A percentile compares a stretch with the other conserved stretches of the same genome.
phyloP scores from a whole-genome alignment of 1,140 invertebrate species.

The Macrocentrus cingulum region DNA sequence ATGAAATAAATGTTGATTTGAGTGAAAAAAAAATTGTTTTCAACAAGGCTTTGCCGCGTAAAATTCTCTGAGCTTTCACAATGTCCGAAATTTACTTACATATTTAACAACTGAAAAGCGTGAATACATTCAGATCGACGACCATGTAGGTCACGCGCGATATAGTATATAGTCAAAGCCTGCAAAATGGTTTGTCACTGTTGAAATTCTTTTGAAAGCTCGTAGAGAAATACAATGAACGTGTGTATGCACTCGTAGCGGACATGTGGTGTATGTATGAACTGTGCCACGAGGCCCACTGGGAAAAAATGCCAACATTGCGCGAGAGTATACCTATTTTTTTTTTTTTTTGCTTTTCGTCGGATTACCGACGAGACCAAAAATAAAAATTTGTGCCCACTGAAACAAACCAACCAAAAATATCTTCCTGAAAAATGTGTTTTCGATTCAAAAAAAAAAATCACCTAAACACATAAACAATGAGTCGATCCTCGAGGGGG shows the following conservation, averaged over 20 bases:
- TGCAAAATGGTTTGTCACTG: constrained; percentile 23
- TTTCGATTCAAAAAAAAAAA: background rate
- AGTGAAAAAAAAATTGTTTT: too few relatives aligned
- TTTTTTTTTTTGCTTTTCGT: background rate
- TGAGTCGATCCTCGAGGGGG: background rate
- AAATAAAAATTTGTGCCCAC: constrained; percentile 1
- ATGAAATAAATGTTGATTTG: too few relatives aligned
- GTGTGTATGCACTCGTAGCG: background rate
- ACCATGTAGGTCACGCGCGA: constrained; percentile 19
- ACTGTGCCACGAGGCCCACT: background rate
- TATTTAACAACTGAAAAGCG: constrained; percentile 5
- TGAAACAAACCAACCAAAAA: constrained; percentile 1
- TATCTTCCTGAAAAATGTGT: constrained; percentile 1
- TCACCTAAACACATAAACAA: too few relatives aligned
- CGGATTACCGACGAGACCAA: background rate
- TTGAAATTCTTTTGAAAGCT: constrained; percentile 22
- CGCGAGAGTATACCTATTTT: background rate
- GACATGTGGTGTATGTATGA: background rate
- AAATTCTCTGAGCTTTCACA: background rate
- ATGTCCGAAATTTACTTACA: constrained; percentile 13
- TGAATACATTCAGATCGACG: constrained; percentile 15
- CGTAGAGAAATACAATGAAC: constrained; percentile 7
- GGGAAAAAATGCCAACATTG: background rate
- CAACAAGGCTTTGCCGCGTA: background rate
- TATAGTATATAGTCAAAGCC: constrained; percentile 11